These are phyloP conservation scores for Seriola rivoliana DNA, from an alignment of 2,113 vertebrate genomes.

Conservation along the genomic window DNA sequence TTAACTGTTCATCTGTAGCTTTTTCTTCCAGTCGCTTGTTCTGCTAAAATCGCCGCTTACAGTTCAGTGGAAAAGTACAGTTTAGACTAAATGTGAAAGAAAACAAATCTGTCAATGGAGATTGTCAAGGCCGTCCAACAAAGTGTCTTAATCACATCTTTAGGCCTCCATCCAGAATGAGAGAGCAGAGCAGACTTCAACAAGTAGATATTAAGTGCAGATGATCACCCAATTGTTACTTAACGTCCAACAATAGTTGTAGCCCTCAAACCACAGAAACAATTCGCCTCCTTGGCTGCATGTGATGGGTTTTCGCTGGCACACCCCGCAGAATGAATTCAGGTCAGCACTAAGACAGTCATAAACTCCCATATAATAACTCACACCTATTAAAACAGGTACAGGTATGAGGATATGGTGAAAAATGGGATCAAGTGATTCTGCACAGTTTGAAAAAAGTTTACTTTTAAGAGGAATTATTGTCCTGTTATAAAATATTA, in stretches of 20 bases:
- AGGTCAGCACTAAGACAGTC: neutral
- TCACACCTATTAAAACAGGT: too few species aligned
- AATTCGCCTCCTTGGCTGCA: neutral
- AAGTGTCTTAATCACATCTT: neutral
- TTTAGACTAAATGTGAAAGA: neutral
- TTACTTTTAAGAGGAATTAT: too few species aligned
- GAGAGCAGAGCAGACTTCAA: neutral
- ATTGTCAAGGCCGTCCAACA: neutral
- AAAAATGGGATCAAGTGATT: too few species aligned
- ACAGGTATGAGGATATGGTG: too few species aligned
- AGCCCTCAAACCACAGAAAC: neutral
- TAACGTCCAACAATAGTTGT: neutral
- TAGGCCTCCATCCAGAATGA: neutral
- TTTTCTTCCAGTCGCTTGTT: neutral
- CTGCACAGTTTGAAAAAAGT: too few species aligned
- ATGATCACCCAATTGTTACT: neutral
- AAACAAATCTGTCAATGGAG: neutral
- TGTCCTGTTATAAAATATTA: too few species aligned
- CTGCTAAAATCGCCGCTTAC: neutral
- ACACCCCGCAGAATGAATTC: neutral
- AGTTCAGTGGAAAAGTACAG: neutral
- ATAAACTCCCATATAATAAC: too few species aligned
- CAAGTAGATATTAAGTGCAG: neutral
- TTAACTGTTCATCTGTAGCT: neutral
- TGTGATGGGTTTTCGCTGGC: neutral